phyloP scores from a whole-genome alignment of 2,888 invertebrate species.

The Eristalinus aeneus region DNA sequence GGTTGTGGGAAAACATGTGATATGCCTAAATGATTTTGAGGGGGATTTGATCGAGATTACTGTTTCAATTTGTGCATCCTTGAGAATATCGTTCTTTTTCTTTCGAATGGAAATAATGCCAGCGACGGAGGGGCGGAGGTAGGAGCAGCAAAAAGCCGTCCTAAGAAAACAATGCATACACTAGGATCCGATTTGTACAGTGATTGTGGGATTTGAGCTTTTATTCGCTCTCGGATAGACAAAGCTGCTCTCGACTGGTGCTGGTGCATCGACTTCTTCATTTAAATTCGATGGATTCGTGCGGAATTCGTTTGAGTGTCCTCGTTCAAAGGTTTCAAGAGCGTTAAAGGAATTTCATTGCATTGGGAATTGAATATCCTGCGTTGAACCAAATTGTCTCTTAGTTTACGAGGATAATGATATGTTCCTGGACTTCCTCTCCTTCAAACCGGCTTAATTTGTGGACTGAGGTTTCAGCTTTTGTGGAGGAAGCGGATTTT shows the following conservation, averaged over 20 bases:
- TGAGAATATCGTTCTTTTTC: conserved; percentile 20
- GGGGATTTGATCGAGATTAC: conserved; percentile 57
- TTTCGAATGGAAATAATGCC: background rate
- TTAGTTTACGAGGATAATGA: background rate
- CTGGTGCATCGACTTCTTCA: conserved; percentile 12
- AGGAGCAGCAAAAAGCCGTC: background rate
- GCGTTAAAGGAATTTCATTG: background rate
- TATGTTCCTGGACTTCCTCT: background rate
- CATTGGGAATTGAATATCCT: background rate
- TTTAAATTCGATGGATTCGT: conserved; percentile 7
- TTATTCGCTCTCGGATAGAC: background rate
- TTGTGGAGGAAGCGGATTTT: background rate
- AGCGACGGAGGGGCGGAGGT: background rate
- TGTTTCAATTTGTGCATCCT: conserved; percentile 56
- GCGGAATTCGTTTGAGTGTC: background rate
- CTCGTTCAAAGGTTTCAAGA: background rate
- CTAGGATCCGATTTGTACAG: conserved; percentile 7
- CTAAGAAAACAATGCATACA: conserved; percentile 25
- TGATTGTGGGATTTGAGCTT: conserved; percentile 28
- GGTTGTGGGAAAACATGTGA: conserved; percentile 3
- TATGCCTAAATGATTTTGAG: conserved; percentile 56
- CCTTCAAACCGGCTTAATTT: background rate
- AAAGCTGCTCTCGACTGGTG: background rate
- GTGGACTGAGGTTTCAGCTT: background rate
- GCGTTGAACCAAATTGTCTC: background rate